Evolutionary conservation across 2,113 vertebrate species (phyloP), one percentile per base, ranked within the genome.

Genomic region (Plectropomus leopardus): DNA sequence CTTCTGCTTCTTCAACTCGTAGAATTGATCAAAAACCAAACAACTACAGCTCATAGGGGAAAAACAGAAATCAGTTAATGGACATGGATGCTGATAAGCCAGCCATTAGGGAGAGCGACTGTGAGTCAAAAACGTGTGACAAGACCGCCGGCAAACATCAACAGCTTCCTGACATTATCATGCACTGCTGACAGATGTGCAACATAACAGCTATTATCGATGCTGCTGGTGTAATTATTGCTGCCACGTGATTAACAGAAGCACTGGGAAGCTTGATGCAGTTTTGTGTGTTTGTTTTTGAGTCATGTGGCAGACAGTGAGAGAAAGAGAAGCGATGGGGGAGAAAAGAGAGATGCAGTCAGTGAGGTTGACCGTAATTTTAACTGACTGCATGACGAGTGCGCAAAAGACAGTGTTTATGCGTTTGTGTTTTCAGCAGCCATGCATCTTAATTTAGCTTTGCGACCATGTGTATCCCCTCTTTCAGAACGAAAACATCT

Each of bases 341-440:
- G 26, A 59, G n/a, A 50, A 28, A 59, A 42, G 26, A 65, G 24
- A 72, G 48, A 76, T 51, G 67, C 54, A 44, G 36, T 63, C 54
- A 44, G 36, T 63, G 21, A 55, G 50, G 54, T n/a, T 86, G 80
- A 72, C 47, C 16, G 9, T 75, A 78, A 85, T 86, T 88, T 80
- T 44, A 76, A 78, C 28, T 65, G 81, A 90, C 66, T 83, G 58
- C 7, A 6, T 67, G 61, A 76, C 36, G 3, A 76, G 36, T 51
- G 59, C 4, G 26, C 7, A 34, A 54, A 61, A 44, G n/a, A 71
- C 26, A 36, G 30, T 47, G 70, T 44, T 68, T 71, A 63, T 59
- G 42, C 24, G 7, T 60, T 71, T 77, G 40, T 69, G 55, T 80
- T 77, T 70, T 64, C 54, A 24, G 61, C 47, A 66, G 44, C 64